These are phyloP conservation scores for Sphinx pinastri DNA, from an alignment of 2,888 invertebrate genomes.

Conservation along the genomic window DNA sequence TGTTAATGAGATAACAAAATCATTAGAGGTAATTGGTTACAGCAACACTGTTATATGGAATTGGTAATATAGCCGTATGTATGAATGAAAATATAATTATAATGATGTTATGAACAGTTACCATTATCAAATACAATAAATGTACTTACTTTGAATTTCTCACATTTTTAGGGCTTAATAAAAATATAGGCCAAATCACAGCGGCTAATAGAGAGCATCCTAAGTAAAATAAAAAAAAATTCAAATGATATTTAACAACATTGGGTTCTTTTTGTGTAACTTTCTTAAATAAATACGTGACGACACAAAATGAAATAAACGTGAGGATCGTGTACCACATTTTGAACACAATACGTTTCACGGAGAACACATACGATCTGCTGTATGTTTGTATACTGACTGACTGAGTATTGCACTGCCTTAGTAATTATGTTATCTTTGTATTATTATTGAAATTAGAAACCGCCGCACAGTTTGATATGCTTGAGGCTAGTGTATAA, in stretches of 20 bases:
- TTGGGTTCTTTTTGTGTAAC: conserved; percentile 56
- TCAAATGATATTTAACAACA: conserved; percentile 58
- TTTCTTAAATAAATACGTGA: conserved; percentile 57
- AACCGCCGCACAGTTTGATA: background rate
- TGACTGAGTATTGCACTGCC: conserved; percentile 50
- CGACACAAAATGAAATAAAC: conserved; percentile 46
- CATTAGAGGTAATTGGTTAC: too few species aligned
- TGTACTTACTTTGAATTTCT: conserved; percentile 72
- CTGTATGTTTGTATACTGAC: conserved; percentile 43
- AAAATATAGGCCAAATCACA: conserved; percentile 62
- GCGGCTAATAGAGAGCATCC: conserved; percentile 45
- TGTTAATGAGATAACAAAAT: too few species aligned
- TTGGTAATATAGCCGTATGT: too few species aligned
- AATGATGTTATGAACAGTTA: too few species aligned
- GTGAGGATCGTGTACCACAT: conserved; percentile 62
- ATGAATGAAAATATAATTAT: too few species aligned
- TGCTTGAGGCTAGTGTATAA: background rate
- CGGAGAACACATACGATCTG: conserved; percentile 46
- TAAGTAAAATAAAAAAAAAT: conserved; percentile 58
- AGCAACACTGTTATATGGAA: too few species aligned
- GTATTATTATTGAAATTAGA: conserved; percentile 33
- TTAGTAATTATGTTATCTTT: conserved; percentile 30
- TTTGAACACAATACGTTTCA: conserved; percentile 36
- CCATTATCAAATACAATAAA: too few species aligned
- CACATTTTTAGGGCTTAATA: conserved; percentile 62